Percentiles rank a stretch among this genome's conserved stretches.
phyloP scores from a whole-genome alignment of 2,888 invertebrate species.

The Acanthosepion pharaonis region DNA sequence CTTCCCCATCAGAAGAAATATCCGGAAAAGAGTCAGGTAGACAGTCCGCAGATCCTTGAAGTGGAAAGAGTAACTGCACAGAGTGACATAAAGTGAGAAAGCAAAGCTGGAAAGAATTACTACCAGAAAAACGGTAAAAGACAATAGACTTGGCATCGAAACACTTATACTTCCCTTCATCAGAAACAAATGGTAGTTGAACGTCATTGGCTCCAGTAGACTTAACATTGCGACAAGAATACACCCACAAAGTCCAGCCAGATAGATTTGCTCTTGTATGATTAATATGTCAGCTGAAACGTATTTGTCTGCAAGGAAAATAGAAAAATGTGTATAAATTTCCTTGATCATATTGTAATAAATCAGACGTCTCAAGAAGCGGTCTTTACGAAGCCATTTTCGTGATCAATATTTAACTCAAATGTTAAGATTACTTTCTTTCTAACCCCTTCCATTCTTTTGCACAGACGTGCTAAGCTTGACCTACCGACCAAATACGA shows the following conservation, averaged over 20 bases:
- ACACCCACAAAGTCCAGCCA: conserved; percentile 50
- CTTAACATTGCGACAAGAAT: conserved; percentile 53
- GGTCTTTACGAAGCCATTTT: too few species aligned
- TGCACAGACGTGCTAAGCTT: too few species aligned
- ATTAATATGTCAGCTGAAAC: conserved; percentile 55
- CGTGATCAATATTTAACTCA: too few species aligned
- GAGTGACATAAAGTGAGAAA: conserved; percentile 51
- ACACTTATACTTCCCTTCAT: conserved; percentile 52
- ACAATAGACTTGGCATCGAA: conserved; percentile 49
- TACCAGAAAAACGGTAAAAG: conserved; percentile 49
- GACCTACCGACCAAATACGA: too few species aligned
- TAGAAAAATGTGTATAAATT: too few species aligned
- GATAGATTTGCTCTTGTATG: conserved; percentile 52
- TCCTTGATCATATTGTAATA: too few species aligned
- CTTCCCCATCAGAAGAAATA: conserved; percentile 49
- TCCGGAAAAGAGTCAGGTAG: conserved; percentile 48
- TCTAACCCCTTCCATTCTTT: too few species aligned
- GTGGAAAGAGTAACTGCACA: conserved; percentile 48
- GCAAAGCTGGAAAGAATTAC: conserved; percentile 53
- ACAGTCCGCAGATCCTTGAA: conserved; percentile 49
- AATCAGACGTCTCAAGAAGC: too few species aligned
- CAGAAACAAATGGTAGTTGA: conserved; percentile 54
- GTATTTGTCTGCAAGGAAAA: conserved; percentile 51
- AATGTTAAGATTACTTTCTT: too few species aligned
- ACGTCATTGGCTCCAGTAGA: conserved; percentile 54